Percentiles rank a stretch among this genome's conserved stretches.
These are phyloP conservation scores for Clarias gariepinus DNA, from an alignment of 2,113 vertebrate species.

Conservation along the genomic window DNA sequence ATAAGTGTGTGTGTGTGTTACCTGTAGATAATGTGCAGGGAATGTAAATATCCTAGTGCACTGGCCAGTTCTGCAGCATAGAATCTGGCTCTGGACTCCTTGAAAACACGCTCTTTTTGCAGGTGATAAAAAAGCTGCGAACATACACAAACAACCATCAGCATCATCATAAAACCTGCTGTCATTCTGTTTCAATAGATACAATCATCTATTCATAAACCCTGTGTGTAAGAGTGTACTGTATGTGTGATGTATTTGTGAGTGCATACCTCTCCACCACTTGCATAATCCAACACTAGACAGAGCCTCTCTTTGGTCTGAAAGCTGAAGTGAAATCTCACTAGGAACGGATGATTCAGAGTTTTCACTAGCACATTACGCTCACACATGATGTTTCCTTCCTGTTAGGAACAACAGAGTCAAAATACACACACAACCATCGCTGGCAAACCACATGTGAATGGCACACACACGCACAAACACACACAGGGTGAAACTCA, in stretches of 20 bases:
- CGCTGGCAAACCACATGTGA: too few relatives aligned
- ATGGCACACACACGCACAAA: conserved; percentile 8
- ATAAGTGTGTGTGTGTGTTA: conserved; percentile 36
- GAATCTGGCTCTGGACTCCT: conserved; percentile 72
- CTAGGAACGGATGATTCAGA: conserved; percentile 76
- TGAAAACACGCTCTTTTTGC: conserved; percentile 72
- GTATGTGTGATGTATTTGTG: not conserved
- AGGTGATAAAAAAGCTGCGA: conserved; percentile 78
- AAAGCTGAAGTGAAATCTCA: conserved; percentile 80
- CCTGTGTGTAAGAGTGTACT: not conserved
- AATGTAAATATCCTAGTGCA: conserved; percentile 78
- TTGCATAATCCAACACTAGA: conserved; percentile 77
- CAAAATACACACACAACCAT: conserved; percentile 9
- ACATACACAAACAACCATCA: conserved; percentile 22
- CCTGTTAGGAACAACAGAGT: conserved; percentile 58
- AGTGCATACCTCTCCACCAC: conserved; percentile 74
- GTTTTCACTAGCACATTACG: conserved; percentile 75
- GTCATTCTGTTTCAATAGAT: not conserved
- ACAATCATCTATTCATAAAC: conserved; percentile 1
- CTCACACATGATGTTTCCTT: conserved; percentile 76
- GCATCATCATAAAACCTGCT: not conserved
- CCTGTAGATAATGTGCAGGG: conserved; percentile 76
- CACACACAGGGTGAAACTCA: conserved; percentile 38
- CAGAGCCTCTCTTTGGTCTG: conserved; percentile 74
- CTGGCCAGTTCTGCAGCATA: conserved; percentile 75